phyloP scores from a whole-genome alignment of 2,797 vertebrate species.

The Acrocephalus scirpaceus region DNA sequence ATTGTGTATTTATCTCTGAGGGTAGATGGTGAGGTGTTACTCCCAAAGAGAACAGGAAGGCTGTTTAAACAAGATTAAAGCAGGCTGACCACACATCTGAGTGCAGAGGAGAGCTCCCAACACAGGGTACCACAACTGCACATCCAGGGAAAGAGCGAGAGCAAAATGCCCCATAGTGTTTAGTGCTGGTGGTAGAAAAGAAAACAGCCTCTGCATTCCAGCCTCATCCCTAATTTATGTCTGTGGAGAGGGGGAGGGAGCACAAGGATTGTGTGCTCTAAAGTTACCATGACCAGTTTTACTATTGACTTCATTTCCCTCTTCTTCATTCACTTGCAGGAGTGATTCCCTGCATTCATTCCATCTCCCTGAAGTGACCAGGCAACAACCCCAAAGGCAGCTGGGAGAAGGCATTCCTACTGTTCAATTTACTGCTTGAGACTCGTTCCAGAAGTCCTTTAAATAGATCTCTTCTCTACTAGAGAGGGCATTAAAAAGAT shows the following conservation, averaged over 20 bases:
- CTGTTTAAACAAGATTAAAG: not conserved
- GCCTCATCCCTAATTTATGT: not conserved
- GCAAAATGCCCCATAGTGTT: not conserved
- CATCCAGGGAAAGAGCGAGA: not conserved
- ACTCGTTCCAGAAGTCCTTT: not conserved
- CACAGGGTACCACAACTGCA: not conserved
- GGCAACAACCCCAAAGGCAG: conserved; percentile 47
- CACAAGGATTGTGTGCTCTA: not conserved
- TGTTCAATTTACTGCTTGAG: not conserved
- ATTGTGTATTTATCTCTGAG: not conserved
- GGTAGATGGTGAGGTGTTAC: not conserved
- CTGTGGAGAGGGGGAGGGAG: not conserved
- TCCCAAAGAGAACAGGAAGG: not conserved
- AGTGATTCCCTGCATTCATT: conserved; percentile 36
- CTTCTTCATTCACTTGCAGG: conserved; percentile 26
- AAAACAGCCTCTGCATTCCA: not conserved
- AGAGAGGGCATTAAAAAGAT: not conserved
- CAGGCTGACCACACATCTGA: not conserved
- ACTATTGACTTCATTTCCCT: conserved; percentile 26
- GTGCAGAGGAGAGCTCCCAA: not conserved
- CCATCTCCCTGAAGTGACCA: not conserved
- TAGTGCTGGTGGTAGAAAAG: not conserved
- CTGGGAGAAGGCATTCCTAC: conserved; percentile 7
- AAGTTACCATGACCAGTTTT: conserved; percentile 2
- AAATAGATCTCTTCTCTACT: not conserved